phyloP scores from a whole-genome alignment of 1,140 invertebrate species.

The Ceratoteleas bidentatus region DNA sequence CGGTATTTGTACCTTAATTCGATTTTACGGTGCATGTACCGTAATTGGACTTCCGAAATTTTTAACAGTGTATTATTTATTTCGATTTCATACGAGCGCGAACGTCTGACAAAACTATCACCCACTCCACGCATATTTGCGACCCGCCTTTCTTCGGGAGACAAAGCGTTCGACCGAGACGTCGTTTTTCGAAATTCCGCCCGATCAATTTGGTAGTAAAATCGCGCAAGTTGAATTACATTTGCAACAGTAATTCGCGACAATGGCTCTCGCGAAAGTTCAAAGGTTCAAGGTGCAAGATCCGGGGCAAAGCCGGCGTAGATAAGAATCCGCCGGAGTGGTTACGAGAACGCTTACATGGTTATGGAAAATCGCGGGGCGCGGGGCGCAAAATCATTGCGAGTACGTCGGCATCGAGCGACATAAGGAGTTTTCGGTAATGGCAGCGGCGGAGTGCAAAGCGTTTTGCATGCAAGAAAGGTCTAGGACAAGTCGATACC shows the following conservation, averaged over 20 bases:
- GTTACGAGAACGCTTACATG: constrained; percentile 48
- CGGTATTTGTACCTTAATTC: too few relatives aligned
- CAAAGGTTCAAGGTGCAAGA: constrained; percentile 17
- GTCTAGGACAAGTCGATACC: constrained; percentile 66
- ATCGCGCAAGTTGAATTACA: constrained; percentile 7
- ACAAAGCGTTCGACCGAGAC: neutral
- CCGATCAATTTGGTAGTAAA: constrained; percentile 9
- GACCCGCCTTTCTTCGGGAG: neutral
- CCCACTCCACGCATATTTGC: neutral
- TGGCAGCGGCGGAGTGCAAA: constrained; percentile 49
- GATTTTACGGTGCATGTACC: too few relatives aligned
- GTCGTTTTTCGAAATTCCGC: neutral
- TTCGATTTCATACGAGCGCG: constrained; percentile 1
- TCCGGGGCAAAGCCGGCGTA: constrained; percentile 12
- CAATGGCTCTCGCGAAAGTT: constrained; percentile 8
- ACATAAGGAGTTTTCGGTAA: constrained; percentile 56
- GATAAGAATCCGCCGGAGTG: constrained; percentile 42
- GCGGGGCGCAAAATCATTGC: constrained; percentile 50
- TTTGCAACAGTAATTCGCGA: constrained; percentile 7
- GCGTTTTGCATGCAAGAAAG: constrained; percentile 60
- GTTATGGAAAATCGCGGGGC: constrained; percentile 33
- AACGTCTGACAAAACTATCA: constrained; percentile 13
- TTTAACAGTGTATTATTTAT: constrained; percentile 22
- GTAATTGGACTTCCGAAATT: too few relatives aligned
- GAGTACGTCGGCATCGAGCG: constrained; percentile 44